These are phyloP conservation scores for Eupithecia dodoneata DNA, from an alignment of 2,888 invertebrate genomes.

Conservation along the genomic window DNA sequence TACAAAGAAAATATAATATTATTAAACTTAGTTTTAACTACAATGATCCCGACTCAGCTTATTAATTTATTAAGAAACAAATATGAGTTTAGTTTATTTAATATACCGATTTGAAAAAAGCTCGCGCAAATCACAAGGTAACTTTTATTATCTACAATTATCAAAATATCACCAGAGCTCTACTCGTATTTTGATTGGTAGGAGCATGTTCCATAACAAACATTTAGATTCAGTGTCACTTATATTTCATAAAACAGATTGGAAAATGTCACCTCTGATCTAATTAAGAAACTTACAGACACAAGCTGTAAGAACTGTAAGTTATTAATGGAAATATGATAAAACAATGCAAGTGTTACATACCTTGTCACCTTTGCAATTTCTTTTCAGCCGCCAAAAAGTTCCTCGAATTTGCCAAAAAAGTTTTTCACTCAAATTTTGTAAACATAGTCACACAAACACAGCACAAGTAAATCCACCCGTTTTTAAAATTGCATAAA, in stretches of 20 bases:
- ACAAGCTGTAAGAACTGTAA: neutral
- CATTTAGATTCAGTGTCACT: neutral
- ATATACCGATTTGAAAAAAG: too few species aligned
- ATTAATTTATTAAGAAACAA: too few species aligned
- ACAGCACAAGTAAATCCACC: conserved; percentile 47
- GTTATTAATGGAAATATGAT: neutral
- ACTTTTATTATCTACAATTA: too few species aligned
- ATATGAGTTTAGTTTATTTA: too few species aligned
- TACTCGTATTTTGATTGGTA: neutral
- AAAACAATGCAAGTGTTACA: conserved; percentile 14
- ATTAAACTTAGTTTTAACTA: too few species aligned
- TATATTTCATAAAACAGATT: neutral
- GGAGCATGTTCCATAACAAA: neutral
- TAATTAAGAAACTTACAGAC: neutral
- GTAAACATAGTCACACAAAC: conserved; percentile 57
- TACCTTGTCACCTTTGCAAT: conserved; percentile 39
- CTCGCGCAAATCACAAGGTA: too few species aligned
- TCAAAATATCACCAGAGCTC: neutral
- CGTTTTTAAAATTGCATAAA: conserved; percentile 42
- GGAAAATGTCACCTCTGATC: neutral
- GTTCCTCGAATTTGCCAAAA: conserved; percentile 56
- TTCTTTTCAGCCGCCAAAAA: conserved; percentile 52
- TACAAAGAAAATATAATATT: too few species aligned
- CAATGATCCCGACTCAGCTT: too few species aligned
- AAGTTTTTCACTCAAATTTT: conserved; percentile 61